A percentile compares a stretch with the other conserved stretches of the same genome.
Conservation (phyloP, 1,140 invertebrate species). For the Andricus grossulariae region DNA sequence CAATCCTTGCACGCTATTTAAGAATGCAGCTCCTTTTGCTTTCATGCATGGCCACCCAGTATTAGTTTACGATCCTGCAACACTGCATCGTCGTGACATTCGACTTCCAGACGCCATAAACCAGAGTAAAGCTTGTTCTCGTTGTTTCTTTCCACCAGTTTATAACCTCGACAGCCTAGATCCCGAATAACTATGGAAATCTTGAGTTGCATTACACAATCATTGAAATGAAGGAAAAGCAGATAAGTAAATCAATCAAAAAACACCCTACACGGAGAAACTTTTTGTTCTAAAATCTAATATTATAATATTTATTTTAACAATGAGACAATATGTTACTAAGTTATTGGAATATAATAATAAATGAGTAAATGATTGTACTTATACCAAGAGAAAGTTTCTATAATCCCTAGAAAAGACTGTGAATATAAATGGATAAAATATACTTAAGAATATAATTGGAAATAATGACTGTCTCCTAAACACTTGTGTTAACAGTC, state of each 20-base stretch:
- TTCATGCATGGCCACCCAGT: not conserved
- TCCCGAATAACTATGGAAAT: not conserved
- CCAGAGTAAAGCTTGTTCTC: slow-evolving; percentile 15
- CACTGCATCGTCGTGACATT: slow-evolving; percentile 9
- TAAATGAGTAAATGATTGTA: too few species aligned
- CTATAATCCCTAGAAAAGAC: too few species aligned
- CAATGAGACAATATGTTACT: too few species aligned
- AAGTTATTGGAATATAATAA: too few species aligned
- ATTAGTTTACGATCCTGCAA: slow-evolving; percentile 8
- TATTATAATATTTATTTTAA: too few species aligned
- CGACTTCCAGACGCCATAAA: slow-evolving; percentile 7
- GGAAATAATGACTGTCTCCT: not conserved
- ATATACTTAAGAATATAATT: not conserved
- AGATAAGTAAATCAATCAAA: not conserved
- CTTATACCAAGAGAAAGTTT: too few species aligned
- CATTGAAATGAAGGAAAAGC: not conserved
- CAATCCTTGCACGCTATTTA: not conserved
- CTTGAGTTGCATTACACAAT: not conserved
- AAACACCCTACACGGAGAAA: not conserved
- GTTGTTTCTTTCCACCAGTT: not conserved
- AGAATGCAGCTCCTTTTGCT: not conserved
- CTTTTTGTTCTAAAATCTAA: too few species aligned
- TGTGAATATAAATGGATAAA: too few species aligned
- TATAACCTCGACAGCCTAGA: not conserved
- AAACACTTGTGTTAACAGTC: not conserved